Conservation (phyloP, 2,113 vertebrate species). For the Opisthocomus hoazin region DNA sequence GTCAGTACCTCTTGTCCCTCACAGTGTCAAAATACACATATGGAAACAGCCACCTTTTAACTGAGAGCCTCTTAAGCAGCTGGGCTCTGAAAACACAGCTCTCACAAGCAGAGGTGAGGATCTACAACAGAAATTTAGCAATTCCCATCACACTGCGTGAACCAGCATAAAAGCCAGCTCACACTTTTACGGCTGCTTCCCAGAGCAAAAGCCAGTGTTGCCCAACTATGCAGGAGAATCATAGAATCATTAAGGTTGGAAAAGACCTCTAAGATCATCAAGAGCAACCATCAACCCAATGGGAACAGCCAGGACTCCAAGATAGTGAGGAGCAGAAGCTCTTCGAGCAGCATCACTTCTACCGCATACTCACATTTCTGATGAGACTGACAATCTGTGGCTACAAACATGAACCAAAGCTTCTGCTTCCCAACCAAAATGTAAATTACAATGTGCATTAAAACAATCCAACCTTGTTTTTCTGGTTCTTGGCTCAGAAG, state of each 20-base stretch:
- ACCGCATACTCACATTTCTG: background rate
- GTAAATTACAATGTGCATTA: background rate
- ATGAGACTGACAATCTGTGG: background rate
- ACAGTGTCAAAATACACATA: background rate
- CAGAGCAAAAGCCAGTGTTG: background rate
- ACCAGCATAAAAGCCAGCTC: background rate
- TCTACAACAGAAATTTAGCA: background rate
- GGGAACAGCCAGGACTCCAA: background rate
- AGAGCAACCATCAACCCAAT: too few relatives aligned
- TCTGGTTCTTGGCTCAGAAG: background rate
- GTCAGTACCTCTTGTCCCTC: background rate
- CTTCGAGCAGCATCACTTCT: background rate
- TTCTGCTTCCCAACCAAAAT: background rate
- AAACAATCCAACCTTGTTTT: background rate
- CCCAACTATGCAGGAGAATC: rapidly evolving
- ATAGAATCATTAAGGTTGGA: too few relatives aligned
- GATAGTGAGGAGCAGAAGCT: background rate
- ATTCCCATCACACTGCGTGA: background rate
- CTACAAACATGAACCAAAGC: background rate
- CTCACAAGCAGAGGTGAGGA: background rate
- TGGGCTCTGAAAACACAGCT: background rate
- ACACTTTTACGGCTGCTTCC: background rate
- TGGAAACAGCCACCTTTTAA: background rate
- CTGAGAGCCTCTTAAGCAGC: background rate
- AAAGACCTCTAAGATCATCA: too few relatives aligned